Evolutionary conservation across 2,797 vertebrate genomes (phyloP), one percentile per base, ranked within the genome.

Genomic region (Xyrichtys novacula): DNA sequence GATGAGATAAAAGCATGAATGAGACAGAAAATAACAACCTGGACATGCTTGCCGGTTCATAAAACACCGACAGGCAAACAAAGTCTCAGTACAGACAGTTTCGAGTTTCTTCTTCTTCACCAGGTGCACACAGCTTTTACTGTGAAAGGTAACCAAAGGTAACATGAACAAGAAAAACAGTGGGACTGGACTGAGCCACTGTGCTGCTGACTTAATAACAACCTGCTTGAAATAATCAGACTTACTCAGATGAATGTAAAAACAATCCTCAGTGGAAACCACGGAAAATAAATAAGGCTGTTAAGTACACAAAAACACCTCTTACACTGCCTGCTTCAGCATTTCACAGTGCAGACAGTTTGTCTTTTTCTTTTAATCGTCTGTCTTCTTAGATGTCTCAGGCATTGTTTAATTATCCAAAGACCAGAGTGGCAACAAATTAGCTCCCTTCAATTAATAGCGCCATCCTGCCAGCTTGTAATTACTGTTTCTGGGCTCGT

Each of bases 401-500:
- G 40, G 39, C 50, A 64, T 78, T 68, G 55, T 84, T 81, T 70
- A 52, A 76, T 68, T 48, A 80, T 50, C 70, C 68, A 72, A 75
- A 69, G 68, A 78, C 50, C 58, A 54, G 23, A 61, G 62, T 69
- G 57, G 84, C 71, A 82, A 75, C 71, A 81, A 56, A 85, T 86
- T 75, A 84, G 50, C 74, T 80, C 44, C 50, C 73, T 81, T 72
- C 65, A 84, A 70, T 88, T 87, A 85, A 69, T 57, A 70, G 49
- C 72, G 49, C 38, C 64, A 73, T 79, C 74, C 62, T 63, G 74
- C 85, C 68, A 82, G 74, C 71, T 71, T 70, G 68, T 86, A 80
- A 89, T 89, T 80, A 85, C 73, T 65, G 55, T 86, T 82, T 49
- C 72, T 86, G 79, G 78, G 76, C 65, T 81, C 72, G 74, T 84